A percentile compares a stretch with the other conserved stretches of the same genome.
Conservation (phyloP, 92 coral and sea anemone species). For the Blastomussa wellsi region DNA sequence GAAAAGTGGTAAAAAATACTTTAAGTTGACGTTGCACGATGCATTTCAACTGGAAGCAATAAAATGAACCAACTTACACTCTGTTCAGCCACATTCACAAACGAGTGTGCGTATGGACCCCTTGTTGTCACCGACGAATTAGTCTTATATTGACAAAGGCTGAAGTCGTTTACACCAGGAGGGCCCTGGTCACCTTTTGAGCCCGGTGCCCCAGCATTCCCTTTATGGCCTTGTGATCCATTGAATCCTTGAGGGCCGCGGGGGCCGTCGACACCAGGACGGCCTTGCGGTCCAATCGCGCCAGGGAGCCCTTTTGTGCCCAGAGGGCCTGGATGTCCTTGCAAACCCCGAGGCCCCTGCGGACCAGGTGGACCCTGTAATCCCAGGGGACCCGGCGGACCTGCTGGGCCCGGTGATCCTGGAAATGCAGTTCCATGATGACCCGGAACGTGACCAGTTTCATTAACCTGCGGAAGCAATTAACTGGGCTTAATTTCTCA, state of each 20-base stretch:
- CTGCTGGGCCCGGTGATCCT: slow-evolving; percentile 41
- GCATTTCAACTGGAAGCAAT: too few species aligned
- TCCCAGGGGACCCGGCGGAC: slow-evolving; percentile 47
- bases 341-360: slow-evolving; percentile 41
- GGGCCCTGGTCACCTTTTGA: slow-evolving; percentile 41
- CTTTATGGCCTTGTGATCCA: slow-evolving; percentile 52
- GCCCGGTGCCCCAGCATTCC: slow-evolving; percentile 45
- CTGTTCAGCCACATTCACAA: background rate
- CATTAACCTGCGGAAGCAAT: slow-evolving; percentile 8
- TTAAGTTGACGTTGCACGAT: too few species aligned
- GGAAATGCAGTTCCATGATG: slow-evolving; percentile 9
- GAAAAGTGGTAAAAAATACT: too few species aligned
- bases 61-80: background rate
- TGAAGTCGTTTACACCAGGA: slow-evolving; percentile 35
- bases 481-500: background rate
- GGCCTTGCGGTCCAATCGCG: slow-evolving; percentile 19
- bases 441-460: background rate
- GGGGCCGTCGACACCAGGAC: slow-evolving; percentile 38
- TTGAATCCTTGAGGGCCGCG: slow-evolving; percentile 38
- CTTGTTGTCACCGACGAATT: slow-evolving; percentile 18
- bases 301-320: slow-evolving; percentile 41
- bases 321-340: slow-evolving; percentile 45
- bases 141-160: slow-evolving; percentile 15
- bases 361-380: slow-evolving; percentile 51
- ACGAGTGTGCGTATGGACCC: slow-evolving; percentile 22